Evolutionary conservation across 2,113 vertebrate genomes (phyloP).

Genomic region (Sarotherodon lohbergeri): DNA sequence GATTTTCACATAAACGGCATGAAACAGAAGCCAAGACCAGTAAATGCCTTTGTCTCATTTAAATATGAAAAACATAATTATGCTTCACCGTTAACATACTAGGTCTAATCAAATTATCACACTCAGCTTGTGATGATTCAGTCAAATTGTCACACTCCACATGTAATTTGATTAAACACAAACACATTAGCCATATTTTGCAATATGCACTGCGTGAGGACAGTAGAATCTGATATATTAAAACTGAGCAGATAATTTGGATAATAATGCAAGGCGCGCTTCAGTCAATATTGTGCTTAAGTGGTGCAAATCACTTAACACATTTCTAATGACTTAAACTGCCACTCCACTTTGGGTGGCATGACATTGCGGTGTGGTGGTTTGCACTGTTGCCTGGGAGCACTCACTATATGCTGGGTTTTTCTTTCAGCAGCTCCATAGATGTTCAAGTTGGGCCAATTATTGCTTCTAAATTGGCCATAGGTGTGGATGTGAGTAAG

Average conservation of each 20-base stretch:
- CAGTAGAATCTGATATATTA: neutral
- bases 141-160: neutral
- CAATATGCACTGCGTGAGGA: accelerated
- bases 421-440: neutral
- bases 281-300: neutral
- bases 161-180: neutral
- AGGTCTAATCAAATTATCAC: neutral
- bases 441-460: accelerated
- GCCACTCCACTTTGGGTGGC: neutral
- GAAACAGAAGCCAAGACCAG: neutral
- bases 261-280: neutral
- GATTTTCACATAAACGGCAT: neutral
- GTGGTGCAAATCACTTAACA: neutral
- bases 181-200: neutral
- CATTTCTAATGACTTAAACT: neutral
- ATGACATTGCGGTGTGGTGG: neutral
- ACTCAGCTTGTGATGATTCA: neutral
- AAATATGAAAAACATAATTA: neutral
- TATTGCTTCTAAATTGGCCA: neutral
- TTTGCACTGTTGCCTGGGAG: neutral
- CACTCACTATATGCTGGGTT: neutral
- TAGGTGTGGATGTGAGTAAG: neutral
- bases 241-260: neutral
- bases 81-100: neutral
- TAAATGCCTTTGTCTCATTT: neutral